Evolutionary conservation across 2,888 invertebrate species (phyloP), one percentile per base, ranked within the genome.

Genomic region (Limnephilus rhombicus): DNA sequence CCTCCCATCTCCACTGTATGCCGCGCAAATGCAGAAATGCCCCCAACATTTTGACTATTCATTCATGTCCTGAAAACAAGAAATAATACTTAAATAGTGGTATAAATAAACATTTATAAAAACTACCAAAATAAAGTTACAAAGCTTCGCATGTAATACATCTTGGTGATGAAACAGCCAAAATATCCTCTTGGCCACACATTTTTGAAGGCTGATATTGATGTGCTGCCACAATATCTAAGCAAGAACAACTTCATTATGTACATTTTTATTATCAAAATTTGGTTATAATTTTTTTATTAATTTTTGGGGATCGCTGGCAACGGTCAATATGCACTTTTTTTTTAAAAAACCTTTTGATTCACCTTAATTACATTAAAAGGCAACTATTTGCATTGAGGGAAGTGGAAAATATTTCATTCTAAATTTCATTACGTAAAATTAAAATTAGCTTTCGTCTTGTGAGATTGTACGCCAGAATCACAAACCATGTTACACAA

Each of bases 1-100:
- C 97, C 93, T 97, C 97, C 98, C 98, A 98, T 94, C 97, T 96
- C 98, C 98, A 98, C 94, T 94, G 94, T 91, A 95, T 94, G 93
- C 94, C 94, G 18, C 87, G 80, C n/a, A 92, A 90, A 31, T 87
- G 86, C 18, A 45, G 68, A 18, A 87, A 31, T 86, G 68, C 15
- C 29, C n/a, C 18, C 24, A 90, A 12, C 91, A 92, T 92, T 90
- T 90, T 92, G n/a, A 41, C 41, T 80, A 91, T 89, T 68, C 45
- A 45, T 86, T 86, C 49, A 86, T 53, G 34, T 34, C 68, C 91
- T 91, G 89, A n/a, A 91, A 91, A 89, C n/a, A 85, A 68, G 82
- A 49, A 68, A 68, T 68, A 68, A 18, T 68, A 68, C 24, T 18
- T 4, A 24, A 53, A 18, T 2, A 18, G 53, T 53, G 18, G 18